Conservation (phyloP, 2,113 vertebrate genomes). For the Donacobius atricapilla region DNA sequence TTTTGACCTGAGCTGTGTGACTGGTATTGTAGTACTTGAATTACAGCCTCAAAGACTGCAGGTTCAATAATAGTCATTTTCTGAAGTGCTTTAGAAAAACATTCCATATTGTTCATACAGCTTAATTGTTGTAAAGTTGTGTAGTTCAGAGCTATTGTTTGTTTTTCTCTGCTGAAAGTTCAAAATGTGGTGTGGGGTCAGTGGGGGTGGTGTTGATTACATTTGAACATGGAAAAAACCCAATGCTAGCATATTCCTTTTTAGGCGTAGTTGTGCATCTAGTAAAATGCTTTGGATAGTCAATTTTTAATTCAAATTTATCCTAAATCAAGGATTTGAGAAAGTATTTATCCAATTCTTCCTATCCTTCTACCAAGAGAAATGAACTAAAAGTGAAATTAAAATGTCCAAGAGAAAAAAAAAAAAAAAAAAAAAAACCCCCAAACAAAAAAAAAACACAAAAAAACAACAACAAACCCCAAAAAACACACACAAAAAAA, state of each 20-base stretch:
- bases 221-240: not conserved
- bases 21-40: not conserved
- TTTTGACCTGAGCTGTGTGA: slow-evolving; percentile 25
- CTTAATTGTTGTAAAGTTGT: not conserved
- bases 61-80: slow-evolving; percentile 14
- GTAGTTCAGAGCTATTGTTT: not conserved
- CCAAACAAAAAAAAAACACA: no score
- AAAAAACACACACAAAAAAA: no score
- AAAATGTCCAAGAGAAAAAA: not conserved
- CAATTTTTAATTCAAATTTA: not conserved
- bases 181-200: not conserved
- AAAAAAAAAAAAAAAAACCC: not conserved
- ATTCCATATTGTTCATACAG: not conserved
- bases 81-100: slow-evolving; percentile 8
- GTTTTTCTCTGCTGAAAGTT: not conserved
- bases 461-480: not conserved
- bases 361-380: not conserved
- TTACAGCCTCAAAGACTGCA: not conserved
- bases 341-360: not conserved
- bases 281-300: not conserved
- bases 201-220: not conserved
- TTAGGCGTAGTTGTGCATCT: not conserved
- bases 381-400: not conserved
- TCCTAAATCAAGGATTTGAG: not conserved
- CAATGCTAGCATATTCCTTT: not conserved